Conservation (phyloP, 2,888 invertebrate species). For the Macaria liturata region DNA sequence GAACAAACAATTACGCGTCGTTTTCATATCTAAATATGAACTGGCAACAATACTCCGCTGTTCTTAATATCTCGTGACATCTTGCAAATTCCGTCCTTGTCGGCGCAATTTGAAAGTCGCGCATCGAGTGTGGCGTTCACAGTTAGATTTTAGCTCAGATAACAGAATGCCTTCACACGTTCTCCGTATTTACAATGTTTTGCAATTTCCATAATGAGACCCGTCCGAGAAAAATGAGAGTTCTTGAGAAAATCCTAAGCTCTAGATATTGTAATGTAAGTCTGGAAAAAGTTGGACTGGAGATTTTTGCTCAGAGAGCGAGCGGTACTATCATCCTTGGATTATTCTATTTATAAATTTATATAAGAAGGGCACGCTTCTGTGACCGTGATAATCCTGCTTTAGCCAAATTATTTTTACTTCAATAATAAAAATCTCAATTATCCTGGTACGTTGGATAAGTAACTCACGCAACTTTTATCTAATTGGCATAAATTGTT, state of each 20-base stretch:
- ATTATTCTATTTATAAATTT: too few species aligned
- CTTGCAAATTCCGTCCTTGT: slow-evolving; percentile 27
- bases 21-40: slow-evolving; percentile 44
- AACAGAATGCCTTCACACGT: slow-evolving; percentile 34
- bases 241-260: slow-evolving; percentile 29
- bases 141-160: slow-evolving; percentile 34
- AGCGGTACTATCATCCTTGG: too few species aligned
- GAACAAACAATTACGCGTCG: slow-evolving; percentile 46
- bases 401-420: not conserved
- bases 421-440: not conserved
- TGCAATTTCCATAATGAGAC: slow-evolving; percentile 34
- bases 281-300: slow-evolving; percentile 21
- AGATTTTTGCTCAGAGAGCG: slow-evolving; percentile 10
- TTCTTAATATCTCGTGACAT: slow-evolving; percentile 32
- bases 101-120: slow-evolving; percentile 35
- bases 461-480: too few species aligned
- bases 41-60: slow-evolving; percentile 27
- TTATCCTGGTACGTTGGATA: not conserved
- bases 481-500: too few species aligned
- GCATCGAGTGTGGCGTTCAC: slow-evolving; percentile 31
- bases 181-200: slow-evolving; percentile 33
- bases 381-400: too few species aligned
- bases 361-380: too few species aligned
- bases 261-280: slow-evolving; percentile 26
- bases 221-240: slow-evolving; percentile 34